Base-by-base conservation (phyloP, 2,113 vertebrate species). In the Alces alces region DNA sequence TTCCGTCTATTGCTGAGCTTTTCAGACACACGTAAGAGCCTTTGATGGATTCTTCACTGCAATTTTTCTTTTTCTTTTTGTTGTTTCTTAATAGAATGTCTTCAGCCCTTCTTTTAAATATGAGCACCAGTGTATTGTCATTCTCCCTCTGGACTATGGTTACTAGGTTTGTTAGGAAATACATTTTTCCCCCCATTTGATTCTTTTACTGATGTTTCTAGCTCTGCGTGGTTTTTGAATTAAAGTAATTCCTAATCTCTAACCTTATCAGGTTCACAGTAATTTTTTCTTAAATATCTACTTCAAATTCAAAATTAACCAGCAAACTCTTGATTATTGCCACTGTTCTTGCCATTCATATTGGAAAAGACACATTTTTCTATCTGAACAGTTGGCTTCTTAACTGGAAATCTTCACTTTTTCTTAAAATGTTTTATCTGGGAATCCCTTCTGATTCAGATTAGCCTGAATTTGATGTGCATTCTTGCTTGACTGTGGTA, bases 1-100 rank as follows among this genome's bases (percentile, higher is more conserved):
- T 92, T 89, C 47, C 73, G 91, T 93, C 94, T 88, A 96, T 93
- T n/a, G 83, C 13, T 64, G 52, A 87, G 36, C 57, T 88, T 97
- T 97, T 93, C 58, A 83, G 70, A 96, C 86, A 23, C 52, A 96
- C 83, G 91, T 60, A 96, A 86, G 80, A 91, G 82, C 50, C 85
- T 95, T 83, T 94, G 83, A 73, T 91, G 91, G 57, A n/a, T 33
- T 30, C 55, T 95, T 97, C 36, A 89, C 45, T 92, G 70, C 60
- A 93, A 66, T 96, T 97, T 97, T 95, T 47, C 39, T 28, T 70
- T 95, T 93, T 89, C 64, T 43, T 95, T 93, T 96, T 97, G 95
- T 92, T 89, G 13, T 94, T 15, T 89, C 78, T 89, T 94, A 96
- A 93, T 96, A 91, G 79, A 94, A 86, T 93, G 30, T 93, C 86